phyloP scores from a whole-genome alignment of 1,140 invertebrate species.

The Eumaeus atala region DNA sequence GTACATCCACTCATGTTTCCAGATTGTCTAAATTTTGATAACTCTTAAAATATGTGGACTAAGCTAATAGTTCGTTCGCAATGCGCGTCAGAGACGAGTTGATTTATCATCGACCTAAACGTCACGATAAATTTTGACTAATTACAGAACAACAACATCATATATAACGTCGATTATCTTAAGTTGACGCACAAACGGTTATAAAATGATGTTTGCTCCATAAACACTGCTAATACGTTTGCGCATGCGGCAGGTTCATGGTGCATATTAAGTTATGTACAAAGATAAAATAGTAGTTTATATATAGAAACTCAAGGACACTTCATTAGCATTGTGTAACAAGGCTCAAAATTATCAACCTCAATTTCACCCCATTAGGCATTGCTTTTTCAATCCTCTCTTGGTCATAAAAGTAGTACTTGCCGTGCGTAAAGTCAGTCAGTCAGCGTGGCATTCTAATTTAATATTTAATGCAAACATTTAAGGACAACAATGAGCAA shows the following conservation, averaged over 20 bases:
- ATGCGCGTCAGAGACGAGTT: constrained; percentile 19
- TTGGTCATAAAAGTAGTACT: too few relatives aligned
- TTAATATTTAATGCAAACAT: too few relatives aligned
- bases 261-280: background rate
- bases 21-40: background rate
- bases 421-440: too few relatives aligned
- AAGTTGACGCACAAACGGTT: constrained; percentile 48
- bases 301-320: too few relatives aligned
- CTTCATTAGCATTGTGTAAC: too few relatives aligned
- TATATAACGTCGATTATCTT: constrained; percentile 42
- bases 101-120: constrained; percentile 49
- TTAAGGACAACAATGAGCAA: too few relatives aligned
- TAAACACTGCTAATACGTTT: constrained; percentile 31
- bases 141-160: constrained; percentile 43
- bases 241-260: background rate
- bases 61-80: constrained; percentile 12
- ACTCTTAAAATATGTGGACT: constrained; percentile 4
- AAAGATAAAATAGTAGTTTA: too few relatives aligned
- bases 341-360: too few relatives aligned
- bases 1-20: background rate
- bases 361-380: too few relatives aligned
- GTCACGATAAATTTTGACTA: constrained; percentile 58
- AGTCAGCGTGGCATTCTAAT: too few relatives aligned
- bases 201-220: constrained; percentile 40
- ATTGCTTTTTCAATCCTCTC: too few relatives aligned